Evolutionary conservation across 2,888 invertebrate species (phyloP).

Genomic region (Apantesis nais): DNA sequence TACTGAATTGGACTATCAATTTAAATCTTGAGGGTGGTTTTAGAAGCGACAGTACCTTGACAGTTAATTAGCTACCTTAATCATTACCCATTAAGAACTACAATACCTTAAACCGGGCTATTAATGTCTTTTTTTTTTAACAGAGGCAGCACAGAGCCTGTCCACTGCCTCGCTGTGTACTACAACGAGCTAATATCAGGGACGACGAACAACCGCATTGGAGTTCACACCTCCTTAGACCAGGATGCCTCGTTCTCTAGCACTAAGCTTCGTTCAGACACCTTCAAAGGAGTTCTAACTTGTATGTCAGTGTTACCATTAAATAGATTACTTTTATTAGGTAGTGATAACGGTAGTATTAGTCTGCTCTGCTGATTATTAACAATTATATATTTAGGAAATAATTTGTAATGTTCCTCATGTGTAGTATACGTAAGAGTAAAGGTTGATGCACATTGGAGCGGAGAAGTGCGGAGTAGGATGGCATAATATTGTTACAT

Average conservation of each 20-base stretch:
- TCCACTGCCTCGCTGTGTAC: constrained; percentile 93
- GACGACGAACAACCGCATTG: constrained; percentile 96
- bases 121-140: not conserved
- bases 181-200: constrained; percentile 94
- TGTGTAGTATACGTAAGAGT: no score
- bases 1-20: not conserved
- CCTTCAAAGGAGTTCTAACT: constrained; percentile 96
- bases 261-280: constrained; percentile 94
- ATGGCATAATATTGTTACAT: not conserved
- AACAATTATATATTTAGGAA: not conserved
- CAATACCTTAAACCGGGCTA: not conserved
- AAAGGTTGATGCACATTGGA: not conserved
- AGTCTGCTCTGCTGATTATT: constrained; percentile 89
- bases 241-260: constrained; percentile 92
- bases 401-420: not conserved
- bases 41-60: not conserved
- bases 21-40: not conserved
- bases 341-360: constrained; percentile 96
- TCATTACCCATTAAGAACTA: not conserved
- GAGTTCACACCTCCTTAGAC: constrained; percentile 91
- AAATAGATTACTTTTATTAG: constrained; percentile 94
- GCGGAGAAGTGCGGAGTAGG: not conserved
- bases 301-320: constrained; percentile 95
- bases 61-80: not conserved
- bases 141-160: constrained; percentile 96